These are phyloP conservation scores for Tympanoctomys barrerae DNA, from an alignment of 2,797 vertebrate genomes.

Conservation along the genomic window DNA sequence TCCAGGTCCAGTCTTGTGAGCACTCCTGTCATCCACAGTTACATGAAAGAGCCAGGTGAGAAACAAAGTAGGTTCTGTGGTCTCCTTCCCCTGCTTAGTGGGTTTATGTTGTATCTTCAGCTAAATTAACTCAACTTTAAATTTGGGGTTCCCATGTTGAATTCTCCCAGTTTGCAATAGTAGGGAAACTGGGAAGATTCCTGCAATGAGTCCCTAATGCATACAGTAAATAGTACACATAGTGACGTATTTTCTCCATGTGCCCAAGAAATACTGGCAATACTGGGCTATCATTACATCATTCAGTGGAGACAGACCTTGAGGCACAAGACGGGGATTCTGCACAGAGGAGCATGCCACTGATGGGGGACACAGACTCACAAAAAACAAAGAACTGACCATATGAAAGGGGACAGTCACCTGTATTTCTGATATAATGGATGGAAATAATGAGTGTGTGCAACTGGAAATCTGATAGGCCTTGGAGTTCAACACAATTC, in stretches of 20 bases:
- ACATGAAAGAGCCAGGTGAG: neutral
- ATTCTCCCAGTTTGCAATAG: constrained; percentile 19
- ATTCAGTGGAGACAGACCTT: neutral
- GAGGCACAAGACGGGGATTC: neutral
- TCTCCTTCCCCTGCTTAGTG: neutral
- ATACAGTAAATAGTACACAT: neutral
- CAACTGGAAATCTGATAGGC: neutral
- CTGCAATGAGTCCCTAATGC: neutral
- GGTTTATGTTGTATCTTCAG: neutral
- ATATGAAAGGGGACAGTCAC: neutral
- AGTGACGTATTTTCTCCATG: neutral
- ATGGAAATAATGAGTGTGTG: neutral
- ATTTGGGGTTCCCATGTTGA: neutral
- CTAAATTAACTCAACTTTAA: constrained; percentile 33
- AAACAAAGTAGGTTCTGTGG: neutral
- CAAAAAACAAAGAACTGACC: neutral
- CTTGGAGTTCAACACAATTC: neutral
- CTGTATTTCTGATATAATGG: neutral
- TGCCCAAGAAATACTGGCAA: neutral
- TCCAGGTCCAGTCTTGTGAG: neutral
- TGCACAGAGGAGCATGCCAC: neutral
- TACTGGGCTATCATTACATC: neutral
- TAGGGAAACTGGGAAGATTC: neutral
- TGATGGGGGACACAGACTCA: neutral
- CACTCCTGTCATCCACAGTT: neutral